Conservation (phyloP, 1,140 invertebrate genomes). For the Drosophila setifemur region DNA sequence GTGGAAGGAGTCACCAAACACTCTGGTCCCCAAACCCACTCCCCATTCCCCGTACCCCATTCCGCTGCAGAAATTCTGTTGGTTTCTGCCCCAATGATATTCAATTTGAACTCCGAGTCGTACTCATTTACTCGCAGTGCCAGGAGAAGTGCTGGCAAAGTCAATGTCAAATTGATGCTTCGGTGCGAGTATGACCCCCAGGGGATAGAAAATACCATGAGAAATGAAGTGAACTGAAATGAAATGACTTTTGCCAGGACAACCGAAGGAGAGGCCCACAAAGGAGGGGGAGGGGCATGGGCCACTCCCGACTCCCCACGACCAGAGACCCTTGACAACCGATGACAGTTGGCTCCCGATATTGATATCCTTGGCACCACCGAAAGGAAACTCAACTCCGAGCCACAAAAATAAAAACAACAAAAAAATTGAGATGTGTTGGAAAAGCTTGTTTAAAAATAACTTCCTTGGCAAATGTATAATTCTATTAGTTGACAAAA, state of each 20-base stretch:
- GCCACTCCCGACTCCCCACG: too few relatives aligned
- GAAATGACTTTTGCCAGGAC: constrained; percentile 43
- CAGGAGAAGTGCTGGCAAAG: constrained; percentile 3
- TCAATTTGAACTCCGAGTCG: constrained; percentile 40
- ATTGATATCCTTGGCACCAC: constrained; percentile 32
- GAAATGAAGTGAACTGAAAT: constrained; percentile 46
- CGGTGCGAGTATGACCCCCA: constrained; percentile 12
- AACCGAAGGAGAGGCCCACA: too few relatives aligned
- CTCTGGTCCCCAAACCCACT: neutral
- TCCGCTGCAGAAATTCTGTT: too few relatives aligned
- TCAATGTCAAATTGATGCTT: constrained; percentile 38
- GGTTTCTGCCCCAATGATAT: constrained; percentile 12
- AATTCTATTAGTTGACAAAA: constrained; percentile 14
- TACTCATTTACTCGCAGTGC: too few relatives aligned
- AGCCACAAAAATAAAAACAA: too few relatives aligned
- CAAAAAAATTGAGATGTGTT: too few relatives aligned
- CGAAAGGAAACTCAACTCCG: constrained; percentile 7
- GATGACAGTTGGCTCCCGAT: neutral
- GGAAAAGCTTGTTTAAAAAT: neutral
- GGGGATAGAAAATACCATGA: constrained; percentile 35
- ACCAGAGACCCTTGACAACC: constrained; percentile 23
- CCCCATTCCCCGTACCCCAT: neutral
- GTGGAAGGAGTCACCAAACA: neutral
- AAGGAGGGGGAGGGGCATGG: neutral
- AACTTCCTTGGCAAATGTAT: constrained; percentile 10